phyloP scores from a whole-genome alignment of 2,113 vertebrate genomes.

The Canis aureus region DNA sequence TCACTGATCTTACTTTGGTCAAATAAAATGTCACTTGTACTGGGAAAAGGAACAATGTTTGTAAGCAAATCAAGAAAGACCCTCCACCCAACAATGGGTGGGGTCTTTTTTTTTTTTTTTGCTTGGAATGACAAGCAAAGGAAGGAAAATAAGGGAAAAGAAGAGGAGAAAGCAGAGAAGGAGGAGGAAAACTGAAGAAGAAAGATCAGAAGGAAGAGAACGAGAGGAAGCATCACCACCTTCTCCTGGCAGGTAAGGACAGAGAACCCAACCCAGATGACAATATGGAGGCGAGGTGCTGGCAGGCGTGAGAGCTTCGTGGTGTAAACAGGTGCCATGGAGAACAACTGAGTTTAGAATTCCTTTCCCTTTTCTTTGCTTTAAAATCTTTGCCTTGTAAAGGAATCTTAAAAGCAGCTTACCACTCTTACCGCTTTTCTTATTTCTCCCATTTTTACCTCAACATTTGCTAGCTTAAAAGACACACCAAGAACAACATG shows the following conservation, averaged over 20 bases:
- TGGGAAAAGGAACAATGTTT: constrained; percentile 2
- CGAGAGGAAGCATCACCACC: neutral
- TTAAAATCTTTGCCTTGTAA: neutral
- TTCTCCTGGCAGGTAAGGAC: neutral
- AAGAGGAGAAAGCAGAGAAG: neutral
- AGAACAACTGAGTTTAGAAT: neutral
- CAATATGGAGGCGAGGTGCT: accelerated
- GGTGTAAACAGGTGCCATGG: neutral
- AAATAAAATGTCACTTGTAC: neutral
- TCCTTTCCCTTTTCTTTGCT: neutral
- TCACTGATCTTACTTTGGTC: neutral
- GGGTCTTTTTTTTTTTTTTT: too few relatives aligned
- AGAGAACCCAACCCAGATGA: neutral
- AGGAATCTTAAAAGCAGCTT: constrained; percentile 20
- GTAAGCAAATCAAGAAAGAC: neutral
- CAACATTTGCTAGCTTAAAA: constrained; percentile 1
- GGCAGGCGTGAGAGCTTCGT: neutral
- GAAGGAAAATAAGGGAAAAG: neutral
- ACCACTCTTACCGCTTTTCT: neutral
- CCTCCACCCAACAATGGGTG: neutral
- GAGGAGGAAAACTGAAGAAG: neutral
- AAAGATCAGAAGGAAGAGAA: neutral
- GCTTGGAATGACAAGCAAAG: neutral
- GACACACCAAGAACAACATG: neutral
- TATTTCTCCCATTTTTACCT: neutral